These are phyloP conservation scores for Ariopsis seemanni DNA, from an alignment of 2,113 vertebrate genomes.

Conservation along the genomic window DNA sequence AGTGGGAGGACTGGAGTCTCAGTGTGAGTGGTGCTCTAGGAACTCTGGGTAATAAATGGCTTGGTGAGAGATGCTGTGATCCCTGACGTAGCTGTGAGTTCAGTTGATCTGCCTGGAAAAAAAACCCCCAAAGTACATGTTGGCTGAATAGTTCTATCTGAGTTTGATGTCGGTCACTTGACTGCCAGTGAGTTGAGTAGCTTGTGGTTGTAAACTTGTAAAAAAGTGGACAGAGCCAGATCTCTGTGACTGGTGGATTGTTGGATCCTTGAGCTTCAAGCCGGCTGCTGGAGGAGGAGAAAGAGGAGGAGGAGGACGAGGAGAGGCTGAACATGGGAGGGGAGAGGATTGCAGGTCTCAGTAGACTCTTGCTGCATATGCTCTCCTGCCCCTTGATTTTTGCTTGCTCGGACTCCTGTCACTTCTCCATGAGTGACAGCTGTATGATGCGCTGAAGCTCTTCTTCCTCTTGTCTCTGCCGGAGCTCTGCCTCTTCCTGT, in stretches of 20 bases:
- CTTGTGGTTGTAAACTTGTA: slow-evolving; percentile 49
- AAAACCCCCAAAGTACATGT: slow-evolving; percentile 10
- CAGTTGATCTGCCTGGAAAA: neutral
- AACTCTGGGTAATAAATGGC: slow-evolving; percentile 9
- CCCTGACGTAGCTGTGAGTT: slow-evolving; percentile 11
- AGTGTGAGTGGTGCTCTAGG: slow-evolving; percentile 4
- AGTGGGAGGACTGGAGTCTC: neutral
- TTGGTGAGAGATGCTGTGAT: slow-evolving; percentile 29
- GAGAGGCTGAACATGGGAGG: slow-evolving; percentile 3
- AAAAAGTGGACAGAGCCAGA: slow-evolving; percentile 33
- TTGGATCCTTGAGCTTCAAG: slow-evolving; percentile 18
- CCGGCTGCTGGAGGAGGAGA: slow-evolving; percentile 21
- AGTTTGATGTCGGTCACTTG: slow-evolving; percentile 17
- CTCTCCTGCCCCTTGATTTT: slow-evolving; percentile 27
- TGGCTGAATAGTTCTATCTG: neutral
- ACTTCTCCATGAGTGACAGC: slow-evolving; percentile 95
- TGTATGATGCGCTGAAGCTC: slow-evolving; percentile 90
- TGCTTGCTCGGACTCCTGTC: slow-evolving; percentile 38
- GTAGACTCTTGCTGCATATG: slow-evolving; percentile 10
- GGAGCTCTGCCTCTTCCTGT: slow-evolving; percentile 84
- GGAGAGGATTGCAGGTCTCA: slow-evolving; percentile 8
- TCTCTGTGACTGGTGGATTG: slow-evolving; percentile 12
- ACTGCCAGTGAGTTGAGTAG: slow-evolving; percentile 31
- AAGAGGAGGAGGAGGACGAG: slow-evolving; percentile 2
- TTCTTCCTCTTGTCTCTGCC: slow-evolving; percentile 84